Evolutionary conservation across 2,113 vertebrate genomes (phyloP).

Genomic region (Orthonyx spaldingii): DNA sequence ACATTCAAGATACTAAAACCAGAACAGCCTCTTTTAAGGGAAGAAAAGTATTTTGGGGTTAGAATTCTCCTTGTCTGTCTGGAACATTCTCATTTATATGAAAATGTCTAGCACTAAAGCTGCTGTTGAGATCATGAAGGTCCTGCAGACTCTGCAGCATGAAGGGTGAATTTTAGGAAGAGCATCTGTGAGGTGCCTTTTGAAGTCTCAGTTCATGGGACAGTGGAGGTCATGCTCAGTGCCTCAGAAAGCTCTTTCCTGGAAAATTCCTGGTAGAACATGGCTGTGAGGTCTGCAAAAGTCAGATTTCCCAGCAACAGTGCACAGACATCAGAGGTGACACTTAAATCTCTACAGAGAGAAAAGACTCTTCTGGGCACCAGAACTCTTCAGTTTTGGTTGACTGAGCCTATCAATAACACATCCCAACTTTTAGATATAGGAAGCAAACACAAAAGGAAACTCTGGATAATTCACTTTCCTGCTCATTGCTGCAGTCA

Average conservation of each 20-base stretch:
- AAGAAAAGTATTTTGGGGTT: background rate
- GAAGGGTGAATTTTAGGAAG: background rate
- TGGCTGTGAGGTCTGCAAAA: background rate
- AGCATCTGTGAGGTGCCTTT: background rate
- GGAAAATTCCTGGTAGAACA: background rate
- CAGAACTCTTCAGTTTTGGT: background rate
- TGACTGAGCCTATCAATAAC: background rate
- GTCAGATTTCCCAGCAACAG: background rate
- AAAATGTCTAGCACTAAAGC: background rate
- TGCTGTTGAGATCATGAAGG: background rate
- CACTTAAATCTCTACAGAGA: background rate
- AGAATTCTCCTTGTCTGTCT: background rate
- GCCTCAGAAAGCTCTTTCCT: background rate
- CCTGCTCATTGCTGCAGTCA: background rate
- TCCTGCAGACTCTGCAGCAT: background rate
- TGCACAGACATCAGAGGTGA: background rate
- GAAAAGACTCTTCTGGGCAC: background rate
- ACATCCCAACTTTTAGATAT: background rate
- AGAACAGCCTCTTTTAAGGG: background rate
- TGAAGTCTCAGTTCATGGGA: background rate
- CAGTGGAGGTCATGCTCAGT: background rate
- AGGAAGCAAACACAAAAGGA: background rate
- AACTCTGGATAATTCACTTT: background rate
- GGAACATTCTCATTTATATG: background rate
- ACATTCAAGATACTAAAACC: background rate